Evolutionary conservation across 1,140 invertebrate genomes (phyloP).

Genomic region (Plectus sambesii): DNA sequence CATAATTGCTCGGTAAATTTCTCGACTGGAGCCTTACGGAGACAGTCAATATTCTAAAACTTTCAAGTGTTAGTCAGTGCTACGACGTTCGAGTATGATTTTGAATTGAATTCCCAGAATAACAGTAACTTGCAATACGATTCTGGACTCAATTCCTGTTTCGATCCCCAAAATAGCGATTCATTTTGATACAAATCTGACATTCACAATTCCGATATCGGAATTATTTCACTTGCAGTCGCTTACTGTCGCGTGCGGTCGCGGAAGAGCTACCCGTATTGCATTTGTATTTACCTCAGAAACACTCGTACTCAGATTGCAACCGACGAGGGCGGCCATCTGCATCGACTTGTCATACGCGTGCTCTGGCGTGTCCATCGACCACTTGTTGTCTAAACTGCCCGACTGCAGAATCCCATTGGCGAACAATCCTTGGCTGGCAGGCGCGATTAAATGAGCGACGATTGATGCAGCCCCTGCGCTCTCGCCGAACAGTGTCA

Average conservation of each 20-base stretch:
- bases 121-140: too few species aligned
- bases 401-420: slow-evolving; percentile 58
- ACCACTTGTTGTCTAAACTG: slow-evolving; percentile 38
- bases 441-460: slow-evolving; percentile 76
- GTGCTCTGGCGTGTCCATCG: slow-evolving; percentile 39
- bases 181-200: too few species aligned
- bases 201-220: too few species aligned
- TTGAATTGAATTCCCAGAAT: too few species aligned
- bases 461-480: slow-evolving; percentile 85
- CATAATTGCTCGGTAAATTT: slow-evolving; percentile 36
- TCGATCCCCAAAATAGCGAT: too few species aligned
- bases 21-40: slow-evolving; percentile 22
- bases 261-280: too few species aligned
- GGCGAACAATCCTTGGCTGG: slow-evolving; percentile 69
- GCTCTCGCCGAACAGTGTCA: slow-evolving; percentile 95
- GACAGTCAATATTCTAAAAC: slow-evolving; percentile 28
- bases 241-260: too few species aligned
- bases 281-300: too few species aligned
- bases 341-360: slow-evolving; percentile 35
- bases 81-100: too few species aligned
- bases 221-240: too few species aligned
- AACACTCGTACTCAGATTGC: slow-evolving; percentile 35
- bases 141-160: too few species aligned
- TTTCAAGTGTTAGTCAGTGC: too few species aligned
- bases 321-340: slow-evolving; percentile 34